Conservation (phyloP, 2,113 vertebrate genomes). For the Varanus komodoensis region DNA sequence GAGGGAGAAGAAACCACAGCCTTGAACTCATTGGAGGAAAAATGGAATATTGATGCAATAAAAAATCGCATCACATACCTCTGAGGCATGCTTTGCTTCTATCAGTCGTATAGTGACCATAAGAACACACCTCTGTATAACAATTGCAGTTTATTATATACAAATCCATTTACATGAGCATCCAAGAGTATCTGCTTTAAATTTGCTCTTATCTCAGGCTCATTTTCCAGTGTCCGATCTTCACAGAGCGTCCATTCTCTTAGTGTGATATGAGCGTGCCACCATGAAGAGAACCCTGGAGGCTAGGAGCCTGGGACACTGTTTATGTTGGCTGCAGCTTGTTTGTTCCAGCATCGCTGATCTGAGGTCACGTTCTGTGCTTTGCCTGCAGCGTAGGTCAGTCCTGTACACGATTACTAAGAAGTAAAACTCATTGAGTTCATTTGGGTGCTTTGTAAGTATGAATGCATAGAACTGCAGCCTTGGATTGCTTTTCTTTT, state of each 20-base stretch:
- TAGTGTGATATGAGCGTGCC: neutral
- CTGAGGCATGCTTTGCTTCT: neutral
- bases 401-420: neutral
- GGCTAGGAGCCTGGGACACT: neutral
- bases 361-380: neutral
- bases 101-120: neutral
- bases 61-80: neutral
- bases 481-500: neutral
- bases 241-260: neutral
- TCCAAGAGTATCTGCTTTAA: neutral
- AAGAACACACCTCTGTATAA: neutral
- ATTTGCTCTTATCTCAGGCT: neutral
- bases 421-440: neutral
- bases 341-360: neutral
- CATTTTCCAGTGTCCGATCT: neutral
- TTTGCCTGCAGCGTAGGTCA: neutral
- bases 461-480: neutral
- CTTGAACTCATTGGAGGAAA: neutral
- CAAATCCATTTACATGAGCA: neutral
- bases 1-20: neutral
- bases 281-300: neutral
- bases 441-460: neutral
- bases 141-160: conserved; percentile 26
- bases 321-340: neutral
- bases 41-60: neutral